Conservation (phyloP, 2,797 vertebrate genomes). For the Monodelphis domestica region DNA sequence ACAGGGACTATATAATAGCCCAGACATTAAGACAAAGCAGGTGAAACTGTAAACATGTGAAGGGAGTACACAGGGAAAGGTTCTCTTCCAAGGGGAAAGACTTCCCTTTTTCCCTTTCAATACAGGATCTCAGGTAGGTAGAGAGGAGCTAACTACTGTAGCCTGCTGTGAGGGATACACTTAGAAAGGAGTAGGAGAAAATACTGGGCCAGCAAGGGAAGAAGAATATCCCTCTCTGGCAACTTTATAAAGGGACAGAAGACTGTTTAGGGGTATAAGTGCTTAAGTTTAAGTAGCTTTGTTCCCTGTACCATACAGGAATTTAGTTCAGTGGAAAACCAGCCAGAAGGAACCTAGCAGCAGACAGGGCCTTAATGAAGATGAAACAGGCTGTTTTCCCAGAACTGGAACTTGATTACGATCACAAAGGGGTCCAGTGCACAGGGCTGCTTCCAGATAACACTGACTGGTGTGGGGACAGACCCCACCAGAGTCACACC, state of each 20-base stretch:
- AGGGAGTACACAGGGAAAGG: not conserved
- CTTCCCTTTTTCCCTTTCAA: slow-evolving; percentile 32
- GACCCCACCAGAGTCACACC: not conserved
- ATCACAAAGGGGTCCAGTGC: not conserved
- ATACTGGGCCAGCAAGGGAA: no score
- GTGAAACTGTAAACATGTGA: slow-evolving; percentile 20
- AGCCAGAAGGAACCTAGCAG: not conserved
- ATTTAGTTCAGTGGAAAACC: not conserved
- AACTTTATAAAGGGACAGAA: slow-evolving; percentile 11
- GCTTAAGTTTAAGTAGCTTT: not conserved
- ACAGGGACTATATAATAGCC: slow-evolving; percentile 34
- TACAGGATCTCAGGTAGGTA: slow-evolving; percentile 42
- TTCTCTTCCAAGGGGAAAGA: not conserved
- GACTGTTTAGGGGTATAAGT: not conserved
- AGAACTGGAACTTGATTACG: not conserved
- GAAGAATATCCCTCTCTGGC: slow-evolving; percentile 24
- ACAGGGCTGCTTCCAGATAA: slow-evolving; percentile 11
- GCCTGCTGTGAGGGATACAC: not conserved
- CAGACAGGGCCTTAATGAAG: not conserved
- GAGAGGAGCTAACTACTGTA: no score
- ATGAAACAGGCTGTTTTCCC: not conserved
- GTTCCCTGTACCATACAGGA: not conserved
- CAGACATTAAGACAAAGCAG: slow-evolving; percentile 57
- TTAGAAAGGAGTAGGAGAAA: not conserved
- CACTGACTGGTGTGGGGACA: not conserved